Evolutionary conservation across 2,888 invertebrate genomes (phyloP).

Genomic region (Timema podura): DNA sequence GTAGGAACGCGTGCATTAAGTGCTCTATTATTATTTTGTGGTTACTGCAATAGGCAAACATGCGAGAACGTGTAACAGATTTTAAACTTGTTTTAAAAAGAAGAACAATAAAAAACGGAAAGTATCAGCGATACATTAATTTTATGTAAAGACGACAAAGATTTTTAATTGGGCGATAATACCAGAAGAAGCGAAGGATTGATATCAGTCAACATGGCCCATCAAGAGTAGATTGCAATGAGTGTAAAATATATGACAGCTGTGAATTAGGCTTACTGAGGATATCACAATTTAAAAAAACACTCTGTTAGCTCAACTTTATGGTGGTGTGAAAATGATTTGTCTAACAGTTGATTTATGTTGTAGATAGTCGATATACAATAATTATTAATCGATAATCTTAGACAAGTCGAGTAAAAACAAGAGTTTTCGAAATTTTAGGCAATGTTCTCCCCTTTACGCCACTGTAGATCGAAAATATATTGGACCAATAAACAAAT

Average conservation of each 20-base stretch:
- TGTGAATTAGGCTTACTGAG: slow-evolving; percentile 39
- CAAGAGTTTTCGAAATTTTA: too few species aligned
- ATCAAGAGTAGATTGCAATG: slow-evolving; percentile 24
- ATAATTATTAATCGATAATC: too few species aligned
- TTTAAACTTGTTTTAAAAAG: slow-evolving; percentile 34
- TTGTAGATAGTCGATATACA: too few species aligned
- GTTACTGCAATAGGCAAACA: slow-evolving; percentile 28
- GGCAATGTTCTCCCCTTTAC: too few species aligned
- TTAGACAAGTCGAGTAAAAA: too few species aligned
- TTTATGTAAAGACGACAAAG: slow-evolving; percentile 28
- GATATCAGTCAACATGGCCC: slow-evolving; percentile 26
- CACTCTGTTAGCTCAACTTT: slow-evolving; percentile 37
- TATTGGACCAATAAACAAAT: too few species aligned
- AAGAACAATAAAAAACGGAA: slow-evolving; percentile 29
- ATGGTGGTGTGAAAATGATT: slow-evolving; percentile 15
- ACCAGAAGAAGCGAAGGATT: slow-evolving; percentile 22
- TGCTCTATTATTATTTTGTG: slow-evolving; percentile 19
- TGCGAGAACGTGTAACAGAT: slow-evolving; percentile 33
- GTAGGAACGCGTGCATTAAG: slow-evolving; percentile 25
- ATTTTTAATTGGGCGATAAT: background rate
- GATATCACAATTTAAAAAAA: too few species aligned
- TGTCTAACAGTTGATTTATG: too few species aligned
- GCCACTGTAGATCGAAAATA: too few species aligned
- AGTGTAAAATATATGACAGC: slow-evolving; percentile 22
- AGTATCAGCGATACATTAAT: slow-evolving; percentile 30